Base-by-base conservation (phyloP, 2,888 invertebrate genomes). In the Hanleya hanleyi region DNA sequence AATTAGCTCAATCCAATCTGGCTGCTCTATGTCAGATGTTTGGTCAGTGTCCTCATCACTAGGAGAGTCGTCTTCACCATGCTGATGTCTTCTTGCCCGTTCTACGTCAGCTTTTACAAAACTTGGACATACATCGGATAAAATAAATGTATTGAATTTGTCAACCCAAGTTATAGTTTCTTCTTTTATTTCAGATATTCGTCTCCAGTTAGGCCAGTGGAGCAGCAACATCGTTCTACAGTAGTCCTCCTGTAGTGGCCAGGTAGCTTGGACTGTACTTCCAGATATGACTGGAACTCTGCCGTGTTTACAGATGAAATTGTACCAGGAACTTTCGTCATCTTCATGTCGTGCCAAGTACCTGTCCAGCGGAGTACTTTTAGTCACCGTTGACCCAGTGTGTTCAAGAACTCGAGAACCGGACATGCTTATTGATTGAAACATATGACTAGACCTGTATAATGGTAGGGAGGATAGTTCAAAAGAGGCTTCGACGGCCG, bases 191-290 rank as follows among this genome's bases (percentile, higher is more conserved):
- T 81, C 80, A 36, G 47, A 22, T 22, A 81, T 29, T 37, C 26
- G 22, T 26, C 76, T n/a, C 82, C 78, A 82, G 36, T 78, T 77
- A n/a, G 79, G 81, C 68, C 74, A 77, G 65, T 80, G 80, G n/a
- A 81, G 38, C 7, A 80, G 41, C 12, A 81, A 72, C 67, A 51
- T 76, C n/a, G 36, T 72, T 15, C 74, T 57, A 36, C 71, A 76
- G 61, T n/a, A 81, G 9, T 79, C 72, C 61, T 80, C 80, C 18
- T 38, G 5, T 1, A 77, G 62, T 3, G 78, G 81, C 78, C 81
- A 82, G 29, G 77, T 36, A 41, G 73, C 72, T 26, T 26, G 51
- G n/a, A 41, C 51, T 4, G n/a, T 36, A 36, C 38, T 22, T 12
- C 73, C 70, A 36, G 66, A 26, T 26, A 70, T 70, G 12, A 66